A percentile compares a stretch with the other conserved stretches of the same genome.
Conservation (phyloP, 2,113 vertebrate species). For the Epinephelus moara region DNA sequence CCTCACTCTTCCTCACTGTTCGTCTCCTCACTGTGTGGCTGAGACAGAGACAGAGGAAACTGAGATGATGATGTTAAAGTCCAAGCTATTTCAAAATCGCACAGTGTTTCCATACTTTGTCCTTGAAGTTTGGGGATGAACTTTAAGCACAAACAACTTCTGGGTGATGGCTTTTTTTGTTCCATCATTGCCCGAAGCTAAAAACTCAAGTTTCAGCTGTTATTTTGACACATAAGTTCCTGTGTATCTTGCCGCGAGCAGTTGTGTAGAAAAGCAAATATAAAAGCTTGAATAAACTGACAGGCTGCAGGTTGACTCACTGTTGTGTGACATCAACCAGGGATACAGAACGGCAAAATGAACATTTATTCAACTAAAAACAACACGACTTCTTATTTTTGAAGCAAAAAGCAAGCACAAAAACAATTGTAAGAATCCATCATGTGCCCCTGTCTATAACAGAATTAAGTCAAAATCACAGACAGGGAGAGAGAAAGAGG, state of each 20-base stretch:
- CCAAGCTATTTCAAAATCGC: background rate
- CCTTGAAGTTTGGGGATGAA: background rate
- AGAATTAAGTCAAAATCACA: background rate
- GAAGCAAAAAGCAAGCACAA: background rate
- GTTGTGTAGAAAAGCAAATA: constrained; percentile 3
- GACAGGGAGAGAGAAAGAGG: background rate
- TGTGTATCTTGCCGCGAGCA: background rate
- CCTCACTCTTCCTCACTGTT: constrained; percentile 92
- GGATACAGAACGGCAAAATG: background rate
- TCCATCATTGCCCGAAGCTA: background rate
- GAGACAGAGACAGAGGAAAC: background rate
- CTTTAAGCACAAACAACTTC: background rate
- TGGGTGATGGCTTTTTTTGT: background rate
- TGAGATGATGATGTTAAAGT: background rate
- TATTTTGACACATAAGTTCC: background rate
- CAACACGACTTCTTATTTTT: background rate
- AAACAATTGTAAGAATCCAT: background rate
- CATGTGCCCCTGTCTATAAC: background rate
- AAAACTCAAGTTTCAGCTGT: background rate
- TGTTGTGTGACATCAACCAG: background rate
- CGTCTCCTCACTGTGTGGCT: constrained; percentile 96
- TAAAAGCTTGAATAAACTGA: background rate
- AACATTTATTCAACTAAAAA: background rate
- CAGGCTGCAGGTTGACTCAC: background rate
- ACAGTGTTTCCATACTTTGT: background rate